Base-by-base conservation (phyloP, 2,113 vertebrate species). In the Ictalurus punctatus region DNA sequence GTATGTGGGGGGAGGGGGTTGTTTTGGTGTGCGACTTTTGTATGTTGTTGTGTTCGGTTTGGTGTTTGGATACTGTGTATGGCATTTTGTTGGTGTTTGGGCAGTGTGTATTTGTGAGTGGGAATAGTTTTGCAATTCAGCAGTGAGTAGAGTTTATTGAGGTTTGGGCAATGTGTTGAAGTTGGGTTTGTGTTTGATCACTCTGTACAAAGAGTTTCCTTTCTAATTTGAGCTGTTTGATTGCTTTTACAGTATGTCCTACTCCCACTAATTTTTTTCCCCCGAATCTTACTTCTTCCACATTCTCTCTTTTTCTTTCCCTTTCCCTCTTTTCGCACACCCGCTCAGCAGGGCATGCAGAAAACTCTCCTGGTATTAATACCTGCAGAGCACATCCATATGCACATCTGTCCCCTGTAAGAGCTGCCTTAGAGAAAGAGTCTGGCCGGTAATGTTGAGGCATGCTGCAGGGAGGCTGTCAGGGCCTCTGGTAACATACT, bases 401-500 rank as follows among this genome's bases (percentile, higher is more conserved):
- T 83, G 74, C 58, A 90, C 1, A 58, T 83, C 86, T 82, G 83
- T 52, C 85, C 65, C 48, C 59, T 78, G 58, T 76, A 90, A 83
- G 67, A 90, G 79, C 76, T 88, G 90, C 69, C 76, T 85, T 67
- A 90, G 52, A 58, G 80, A 83, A 56, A 61, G 54, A 48, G 61
- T 13, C 52, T 86, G 61, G 67, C 14, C 40, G 58, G 37, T 23
- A 88, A 17, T 63, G 69, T 58, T 78, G 27, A 89, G 84, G 52
- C 81, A 87, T 30, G 80, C 86, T 78, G 86, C n/a, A 82, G 91
- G 90, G 81, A 80, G 76, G 25, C 83, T 78, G 59, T 61, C 86
- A 84, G 56, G 48, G 87, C 89, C 85, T 82, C 87, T 89, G 37
- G 83, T 65, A 85, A 67, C 27, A 90, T 81, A 87, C 90, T 91